Conservation (phyloP, 2,113 vertebrate genomes). For the Cryptotis parvus region DNA sequence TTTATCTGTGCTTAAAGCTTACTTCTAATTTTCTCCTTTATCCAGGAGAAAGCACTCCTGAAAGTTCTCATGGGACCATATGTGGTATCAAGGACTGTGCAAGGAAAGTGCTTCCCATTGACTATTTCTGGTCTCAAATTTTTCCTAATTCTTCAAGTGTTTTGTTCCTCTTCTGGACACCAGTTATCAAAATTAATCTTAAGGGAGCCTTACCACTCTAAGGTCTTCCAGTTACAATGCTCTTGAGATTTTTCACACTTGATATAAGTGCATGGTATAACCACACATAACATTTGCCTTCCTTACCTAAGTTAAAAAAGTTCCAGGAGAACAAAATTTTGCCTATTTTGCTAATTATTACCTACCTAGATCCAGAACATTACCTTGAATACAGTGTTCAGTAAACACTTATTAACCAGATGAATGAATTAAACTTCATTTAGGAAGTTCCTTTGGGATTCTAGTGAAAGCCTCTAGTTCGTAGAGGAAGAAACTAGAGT, state of each 20-base stretch:
- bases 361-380: not conserved
- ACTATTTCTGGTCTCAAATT: not conserved
- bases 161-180: not conserved
- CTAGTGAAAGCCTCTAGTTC: not conserved
- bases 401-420: not conserved
- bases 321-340: not conserved
- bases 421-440: slow-evolving; percentile 1
- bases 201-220: not conserved
- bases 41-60: no score
- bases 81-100: not conserved
- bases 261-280: not conserved
- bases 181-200: not conserved
- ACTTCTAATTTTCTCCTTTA: no score
- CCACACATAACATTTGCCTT: not conserved
- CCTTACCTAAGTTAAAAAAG: not conserved
- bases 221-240: not conserved
- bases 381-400: not conserved
- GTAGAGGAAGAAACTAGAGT: slow-evolving; percentile 21
- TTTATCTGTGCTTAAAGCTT: no score
- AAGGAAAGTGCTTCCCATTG: not conserved
- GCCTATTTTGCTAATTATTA: slow-evolving; percentile 3
- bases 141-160: not conserved
- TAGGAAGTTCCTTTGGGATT: not conserved
- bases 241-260: not conserved
- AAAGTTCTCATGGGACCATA: not conserved